Evolutionary conservation across 2,888 invertebrate genomes (phyloP).

Genomic region (Sinhomidia bicolor): DNA sequence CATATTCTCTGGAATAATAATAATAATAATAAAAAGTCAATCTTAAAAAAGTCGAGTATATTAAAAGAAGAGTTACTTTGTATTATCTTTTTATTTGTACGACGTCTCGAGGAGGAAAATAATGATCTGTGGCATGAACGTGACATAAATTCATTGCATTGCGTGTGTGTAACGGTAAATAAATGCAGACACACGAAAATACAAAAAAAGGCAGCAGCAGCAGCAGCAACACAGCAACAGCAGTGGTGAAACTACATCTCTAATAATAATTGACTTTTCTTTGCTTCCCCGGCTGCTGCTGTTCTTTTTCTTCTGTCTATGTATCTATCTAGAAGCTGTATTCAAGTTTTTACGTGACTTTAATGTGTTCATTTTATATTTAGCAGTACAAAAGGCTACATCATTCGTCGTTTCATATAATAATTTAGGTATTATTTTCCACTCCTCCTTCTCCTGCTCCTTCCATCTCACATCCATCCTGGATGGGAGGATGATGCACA

Average conservation of each 20-base stretch:
- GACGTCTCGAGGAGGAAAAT: not conserved
- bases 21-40: not conserved
- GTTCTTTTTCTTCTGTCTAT: no score
- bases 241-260: no score
- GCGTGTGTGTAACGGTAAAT: slow-evolving; percentile 17
- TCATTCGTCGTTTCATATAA: not conserved
- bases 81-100: not conserved
- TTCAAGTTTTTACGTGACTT: slow-evolving; percentile 40
- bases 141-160: slow-evolving; percentile 33
- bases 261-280: no score
- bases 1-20: not conserved
- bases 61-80: not conserved
- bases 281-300: no score
- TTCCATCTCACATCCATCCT: not conserved
- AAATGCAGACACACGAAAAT: not conserved
- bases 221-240: no score
- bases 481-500: slow-evolving; percentile 54
- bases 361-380: slow-evolving; percentile 36
- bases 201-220: not conserved
- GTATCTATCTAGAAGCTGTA: no score
- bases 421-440: no score
- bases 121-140: slow-evolving; percentile 20
- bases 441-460: no score
- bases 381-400: not conserved
- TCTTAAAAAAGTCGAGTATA: no score